phyloP scores from a whole-genome alignment of 2,797 vertebrate genomes.

The Leuciscus waleckii region DNA sequence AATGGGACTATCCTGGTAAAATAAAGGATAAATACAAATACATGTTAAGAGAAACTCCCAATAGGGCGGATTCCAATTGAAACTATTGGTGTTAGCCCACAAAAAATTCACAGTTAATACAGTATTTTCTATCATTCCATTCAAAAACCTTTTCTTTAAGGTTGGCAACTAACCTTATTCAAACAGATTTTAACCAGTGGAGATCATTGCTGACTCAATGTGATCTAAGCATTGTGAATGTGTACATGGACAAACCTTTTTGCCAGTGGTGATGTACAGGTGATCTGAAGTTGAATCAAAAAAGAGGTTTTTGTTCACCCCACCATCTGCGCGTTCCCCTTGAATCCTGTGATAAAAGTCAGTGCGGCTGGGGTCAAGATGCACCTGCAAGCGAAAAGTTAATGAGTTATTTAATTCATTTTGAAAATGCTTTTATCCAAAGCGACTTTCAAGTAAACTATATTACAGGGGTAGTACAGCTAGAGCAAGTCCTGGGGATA shows the following conservation, averaged over 20 bases:
- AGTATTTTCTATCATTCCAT: background rate
- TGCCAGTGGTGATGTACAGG: constrained; percentile 89
- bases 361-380: constrained; percentile 71
- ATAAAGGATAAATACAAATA: too few relatives aligned
- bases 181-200: background rate
- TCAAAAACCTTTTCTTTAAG: background rate
- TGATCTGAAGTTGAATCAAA: constrained; percentile 80
- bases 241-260: constrained; percentile 79
- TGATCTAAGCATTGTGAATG: background rate
- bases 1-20: too few relatives aligned
- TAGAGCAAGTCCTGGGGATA: background rate
- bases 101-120: background rate
- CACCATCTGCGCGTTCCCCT: constrained; percentile 73
- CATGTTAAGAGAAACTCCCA: background rate
- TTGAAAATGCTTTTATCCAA: background rate
- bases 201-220: background rate
- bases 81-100: background rate
- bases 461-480: background rate
- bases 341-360: constrained; percentile 78
- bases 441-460: background rate
- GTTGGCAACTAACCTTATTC: background rate
- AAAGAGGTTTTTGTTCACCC: constrained; percentile 88
- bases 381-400: constrained; percentile 78
- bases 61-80: background rate
- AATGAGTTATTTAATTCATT: background rate